A percentile compares a stretch with the other conserved stretches of the same genome.
Conservation (phyloP, 2,888 invertebrate species). For the Germaria angustata region DNA sequence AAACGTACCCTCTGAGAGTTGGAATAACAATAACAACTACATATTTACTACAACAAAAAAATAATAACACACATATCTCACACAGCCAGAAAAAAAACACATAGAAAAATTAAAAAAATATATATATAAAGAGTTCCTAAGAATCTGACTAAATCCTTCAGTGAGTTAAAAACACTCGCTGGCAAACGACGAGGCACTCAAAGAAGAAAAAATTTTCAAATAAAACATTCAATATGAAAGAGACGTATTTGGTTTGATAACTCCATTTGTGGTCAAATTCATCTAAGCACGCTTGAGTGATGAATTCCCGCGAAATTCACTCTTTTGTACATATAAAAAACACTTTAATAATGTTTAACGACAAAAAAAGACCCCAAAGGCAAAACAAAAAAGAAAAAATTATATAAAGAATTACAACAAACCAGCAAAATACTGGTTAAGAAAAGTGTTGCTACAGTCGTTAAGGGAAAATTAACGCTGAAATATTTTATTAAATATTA, state of each 20-base stretch:
- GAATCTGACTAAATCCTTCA: slow-evolving; percentile 64
- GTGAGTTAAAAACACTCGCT: slow-evolving; percentile 49
- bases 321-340: slow-evolving; percentile 43
- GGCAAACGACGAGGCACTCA: slow-evolving; percentile 2
- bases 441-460: slow-evolving; percentile 30
- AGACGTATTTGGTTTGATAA: slow-evolving; percentile 79
- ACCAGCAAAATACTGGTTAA: slow-evolving; percentile 22
- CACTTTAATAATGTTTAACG: slow-evolving; percentile 57
- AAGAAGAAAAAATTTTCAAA: not conserved
- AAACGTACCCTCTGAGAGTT: slow-evolving; percentile 65
- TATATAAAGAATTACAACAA: slow-evolving; percentile 13
- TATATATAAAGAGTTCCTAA: slow-evolving; percentile 56
- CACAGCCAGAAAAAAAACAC: slow-evolving; percentile 3
- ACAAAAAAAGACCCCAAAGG: slow-evolving; percentile 13
- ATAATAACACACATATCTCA: slow-evolving; percentile 9
- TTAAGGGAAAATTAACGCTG: not conserved
- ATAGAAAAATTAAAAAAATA: not conserved
- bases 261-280: slow-evolving; percentile 79
- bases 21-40: slow-evolving; percentile 39
- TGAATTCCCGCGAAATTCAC: slow-evolving; percentile 78
- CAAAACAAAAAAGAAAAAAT: not conserved
- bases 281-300: slow-evolving; percentile 75
- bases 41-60: not conserved
- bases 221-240: slow-evolving; percentile 69
- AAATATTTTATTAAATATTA: too few relatives aligned